Evolutionary conservation across 2,888 invertebrate species (phyloP).

Genomic region (Xestobium rufovillosum): DNA sequence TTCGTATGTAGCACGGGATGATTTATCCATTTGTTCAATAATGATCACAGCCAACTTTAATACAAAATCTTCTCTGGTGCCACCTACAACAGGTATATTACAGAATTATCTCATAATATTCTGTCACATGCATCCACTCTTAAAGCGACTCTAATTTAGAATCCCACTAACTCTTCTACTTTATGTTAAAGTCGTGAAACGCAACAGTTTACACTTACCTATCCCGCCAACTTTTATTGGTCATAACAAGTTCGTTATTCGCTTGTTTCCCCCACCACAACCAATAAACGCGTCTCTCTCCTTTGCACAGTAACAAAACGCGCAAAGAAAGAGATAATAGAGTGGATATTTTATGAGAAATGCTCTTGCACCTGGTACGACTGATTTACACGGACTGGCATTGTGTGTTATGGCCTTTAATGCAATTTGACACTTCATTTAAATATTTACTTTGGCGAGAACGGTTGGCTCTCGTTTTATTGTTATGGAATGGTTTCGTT

Average conservation of each 20-base stretch:
- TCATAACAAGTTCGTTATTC: slow-evolving; percentile 26
- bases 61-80: too few relatives aligned
- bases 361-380: slow-evolving; percentile 23
- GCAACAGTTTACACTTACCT: slow-evolving; percentile 31
- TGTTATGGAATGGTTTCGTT: too few relatives aligned
- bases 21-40: slow-evolving; percentile 2
- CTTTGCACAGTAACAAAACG: slow-evolving; percentile 6
- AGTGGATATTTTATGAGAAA: slow-evolving; percentile 14
- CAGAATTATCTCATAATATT: too few relatives aligned
- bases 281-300: too few relatives aligned
- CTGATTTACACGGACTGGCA: slow-evolving; percentile 34
- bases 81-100: too few relatives aligned
- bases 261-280: too few relatives aligned
- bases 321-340: slow-evolving; percentile 10
- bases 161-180: slow-evolving; percentile 21
- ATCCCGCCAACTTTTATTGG: slow-evolving; percentile 29
- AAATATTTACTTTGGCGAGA: slow-evolving; percentile 29
- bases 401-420: slow-evolving; percentile 35
- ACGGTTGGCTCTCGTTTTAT: too few relatives aligned
- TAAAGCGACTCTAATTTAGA: too few relatives aligned
- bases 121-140: too few relatives aligned
- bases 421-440: slow-evolving; percentile 36
- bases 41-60: too few relatives aligned
- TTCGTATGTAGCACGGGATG: slow-evolving; percentile 15
- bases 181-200: slow-evolving; percentile 33